These are phyloP conservation scores for Patella pellucida DNA, from an alignment of 2,888 invertebrate genomes.

Conservation along the genomic window DNA sequence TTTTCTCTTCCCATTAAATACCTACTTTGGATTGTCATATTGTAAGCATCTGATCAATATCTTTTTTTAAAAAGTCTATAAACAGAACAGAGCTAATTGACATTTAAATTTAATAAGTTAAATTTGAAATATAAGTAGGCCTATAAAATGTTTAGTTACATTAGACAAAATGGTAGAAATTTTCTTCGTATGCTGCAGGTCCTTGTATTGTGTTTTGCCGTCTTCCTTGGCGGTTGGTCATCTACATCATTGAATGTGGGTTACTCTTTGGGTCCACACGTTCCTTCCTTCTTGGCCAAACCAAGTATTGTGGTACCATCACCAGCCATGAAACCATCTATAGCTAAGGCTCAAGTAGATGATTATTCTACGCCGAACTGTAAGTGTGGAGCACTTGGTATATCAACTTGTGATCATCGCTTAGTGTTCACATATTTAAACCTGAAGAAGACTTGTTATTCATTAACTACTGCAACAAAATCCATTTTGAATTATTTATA, in stretches of 20 bases:
- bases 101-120: too few species aligned
- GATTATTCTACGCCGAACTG: slow-evolving; percentile 61
- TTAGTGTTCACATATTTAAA: too few species aligned
- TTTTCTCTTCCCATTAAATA: too few species aligned
- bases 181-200: slow-evolving; percentile 47
- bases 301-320: slow-evolving; percentile 51
- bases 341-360: slow-evolving; percentile 48
- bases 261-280: slow-evolving; percentile 39
- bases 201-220: slow-evolving; percentile 67
- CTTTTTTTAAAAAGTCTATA: too few species aligned
- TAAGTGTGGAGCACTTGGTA: slow-evolving; percentile 44
- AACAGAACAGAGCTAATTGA: too few species aligned
- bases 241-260: slow-evolving; percentile 65
- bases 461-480: background rate
- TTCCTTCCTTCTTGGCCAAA: slow-evolving; percentile 42
- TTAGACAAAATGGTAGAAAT: background rate
- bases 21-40: too few species aligned
- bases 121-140: too few species aligned
- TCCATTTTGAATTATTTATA: too few species aligned
- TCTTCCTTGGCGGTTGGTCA: slow-evolving; percentile 69
- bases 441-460: background rate
- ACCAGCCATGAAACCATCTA: slow-evolving; percentile 53
- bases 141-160: background rate
- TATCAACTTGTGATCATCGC: background rate
- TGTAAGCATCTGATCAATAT: too few species aligned